phyloP scores from a whole-genome alignment of 2,888 invertebrate genomes.

The Drosophila parthenogenetica region DNA sequence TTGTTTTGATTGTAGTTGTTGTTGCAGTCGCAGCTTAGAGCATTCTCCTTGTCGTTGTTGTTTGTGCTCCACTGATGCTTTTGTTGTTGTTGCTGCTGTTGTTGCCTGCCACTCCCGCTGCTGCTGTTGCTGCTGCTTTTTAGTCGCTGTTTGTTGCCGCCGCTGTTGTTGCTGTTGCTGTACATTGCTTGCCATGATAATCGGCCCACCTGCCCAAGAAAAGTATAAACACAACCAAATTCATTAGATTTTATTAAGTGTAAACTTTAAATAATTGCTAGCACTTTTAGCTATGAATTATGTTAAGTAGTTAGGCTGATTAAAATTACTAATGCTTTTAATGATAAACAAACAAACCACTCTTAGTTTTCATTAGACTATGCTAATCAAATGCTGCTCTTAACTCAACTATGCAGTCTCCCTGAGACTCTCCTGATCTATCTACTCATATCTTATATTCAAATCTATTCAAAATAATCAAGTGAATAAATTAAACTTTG shows the following conservation, averaged over 20 bases:
- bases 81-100: constrained; percentile 14
- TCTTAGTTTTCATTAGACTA: no score
- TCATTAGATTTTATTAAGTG: background rate
- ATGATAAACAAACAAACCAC: no score
- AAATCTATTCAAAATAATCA: no score
- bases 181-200: constrained; percentile 85
- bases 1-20: constrained; percentile 38
- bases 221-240: background rate
- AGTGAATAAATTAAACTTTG: no score
- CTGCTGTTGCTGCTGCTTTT: constrained; percentile 47
- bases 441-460: no score
- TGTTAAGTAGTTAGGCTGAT: no score
- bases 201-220: constrained; percentile 79
- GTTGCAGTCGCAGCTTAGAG: constrained; percentile 41
- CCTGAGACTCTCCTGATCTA: no score
- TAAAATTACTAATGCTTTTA: no score
- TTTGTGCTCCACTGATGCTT: constrained; percentile 21
- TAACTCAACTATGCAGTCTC: no score
- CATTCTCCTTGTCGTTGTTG: constrained; percentile 37
- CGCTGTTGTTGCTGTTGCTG: constrained; percentile 75
- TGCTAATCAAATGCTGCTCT: no score
- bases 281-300: no score
- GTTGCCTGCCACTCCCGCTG: constrained; percentile 22
- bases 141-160: constrained; percentile 60
- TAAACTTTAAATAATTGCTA: no score